These are phyloP conservation scores for Nymphalis polychloros DNA, from an alignment of 2,888 invertebrate genomes.

Conservation along the genomic window DNA sequence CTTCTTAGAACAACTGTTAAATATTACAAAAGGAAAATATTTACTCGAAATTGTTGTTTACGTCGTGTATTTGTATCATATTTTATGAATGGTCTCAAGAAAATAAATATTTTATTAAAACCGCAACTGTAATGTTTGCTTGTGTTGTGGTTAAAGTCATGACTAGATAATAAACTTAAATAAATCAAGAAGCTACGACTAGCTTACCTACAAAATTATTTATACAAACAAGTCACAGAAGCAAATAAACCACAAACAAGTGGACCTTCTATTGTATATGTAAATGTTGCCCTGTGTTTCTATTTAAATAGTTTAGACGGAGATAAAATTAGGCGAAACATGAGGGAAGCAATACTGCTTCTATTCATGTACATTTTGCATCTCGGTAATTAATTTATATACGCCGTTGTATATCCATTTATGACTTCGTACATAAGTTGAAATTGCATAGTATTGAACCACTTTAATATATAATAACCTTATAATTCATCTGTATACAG, in stretches of 20 bases:
- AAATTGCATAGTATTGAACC: neutral
- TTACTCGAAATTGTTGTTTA: conserved; percentile 23
- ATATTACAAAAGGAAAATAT: conserved; percentile 31
- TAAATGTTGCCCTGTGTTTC: conserved; percentile 33
- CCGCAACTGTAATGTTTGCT: conserved; percentile 30
- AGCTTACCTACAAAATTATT: conserved; percentile 18
- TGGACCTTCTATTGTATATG: conserved; percentile 35
- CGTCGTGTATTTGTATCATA: conserved; percentile 30
- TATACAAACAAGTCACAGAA: conserved; percentile 24
- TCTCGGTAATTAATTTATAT: conserved; percentile 17
- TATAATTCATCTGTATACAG: too few species aligned
- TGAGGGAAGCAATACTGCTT: conserved; percentile 3
- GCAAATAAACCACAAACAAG: conserved; percentile 27
- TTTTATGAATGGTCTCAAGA: conserved; percentile 30
- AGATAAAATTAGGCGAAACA: conserved; percentile 22
- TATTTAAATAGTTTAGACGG: conserved; percentile 34
- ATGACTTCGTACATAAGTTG: neutral
- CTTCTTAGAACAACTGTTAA: conserved; percentile 28
- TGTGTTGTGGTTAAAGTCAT: conserved; percentile 29
- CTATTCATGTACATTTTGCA: conserved; percentile 21
- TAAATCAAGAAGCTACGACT: conserved; percentile 30
- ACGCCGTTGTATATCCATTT: neutral
- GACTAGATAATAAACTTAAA: conserved; percentile 32
- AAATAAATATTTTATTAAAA: conserved; percentile 32
- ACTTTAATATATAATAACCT: neutral